These are phyloP conservation scores for Agapostemon virescens DNA, from an alignment of 2,888 invertebrate genomes.

Conservation along the genomic window DNA sequence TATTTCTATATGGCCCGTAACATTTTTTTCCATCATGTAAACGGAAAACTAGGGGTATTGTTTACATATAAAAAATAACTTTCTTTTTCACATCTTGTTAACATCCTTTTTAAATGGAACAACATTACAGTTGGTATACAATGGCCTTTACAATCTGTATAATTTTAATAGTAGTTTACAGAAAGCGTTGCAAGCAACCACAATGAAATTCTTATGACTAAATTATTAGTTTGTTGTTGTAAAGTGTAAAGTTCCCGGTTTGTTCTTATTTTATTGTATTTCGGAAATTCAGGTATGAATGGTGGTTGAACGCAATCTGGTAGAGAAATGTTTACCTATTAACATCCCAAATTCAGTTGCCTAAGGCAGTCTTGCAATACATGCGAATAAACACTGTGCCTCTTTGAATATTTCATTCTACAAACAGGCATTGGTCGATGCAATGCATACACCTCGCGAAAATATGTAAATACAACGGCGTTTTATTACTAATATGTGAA, in stretches of 20 bases:
- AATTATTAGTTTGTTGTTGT: not conserved
- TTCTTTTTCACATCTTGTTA: not conserved
- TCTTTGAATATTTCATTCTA: constrained; percentile 37
- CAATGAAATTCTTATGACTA: not conserved
- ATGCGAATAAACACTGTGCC: constrained; percentile 14
- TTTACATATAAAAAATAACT: not conserved
- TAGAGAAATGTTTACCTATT: constrained; percentile 34
- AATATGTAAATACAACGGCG: constrained; percentile 3
- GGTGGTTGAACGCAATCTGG: constrained; percentile 16
- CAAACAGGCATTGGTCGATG: constrained; percentile 36
- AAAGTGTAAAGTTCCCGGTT: not conserved
- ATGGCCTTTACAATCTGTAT: not conserved
- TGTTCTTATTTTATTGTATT: not conserved
- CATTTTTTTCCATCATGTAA: too few relatives aligned
- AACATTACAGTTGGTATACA: not conserved
- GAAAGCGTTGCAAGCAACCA: not conserved
- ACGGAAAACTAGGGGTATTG: too few relatives aligned
- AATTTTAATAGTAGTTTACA: too few relatives aligned
- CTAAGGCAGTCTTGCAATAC: constrained; percentile 30
- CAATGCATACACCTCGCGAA: not conserved
- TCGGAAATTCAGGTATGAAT: not conserved
- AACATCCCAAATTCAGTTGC: constrained; percentile 37
- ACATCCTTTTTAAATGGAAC: not conserved
- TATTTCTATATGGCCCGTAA: too few relatives aligned
- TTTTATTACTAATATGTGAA: constrained; percentile 3